These are phyloP conservation scores for Cranoglanis bouderius DNA, from an alignment of 2,113 vertebrate genomes.

Conservation along the genomic window DNA sequence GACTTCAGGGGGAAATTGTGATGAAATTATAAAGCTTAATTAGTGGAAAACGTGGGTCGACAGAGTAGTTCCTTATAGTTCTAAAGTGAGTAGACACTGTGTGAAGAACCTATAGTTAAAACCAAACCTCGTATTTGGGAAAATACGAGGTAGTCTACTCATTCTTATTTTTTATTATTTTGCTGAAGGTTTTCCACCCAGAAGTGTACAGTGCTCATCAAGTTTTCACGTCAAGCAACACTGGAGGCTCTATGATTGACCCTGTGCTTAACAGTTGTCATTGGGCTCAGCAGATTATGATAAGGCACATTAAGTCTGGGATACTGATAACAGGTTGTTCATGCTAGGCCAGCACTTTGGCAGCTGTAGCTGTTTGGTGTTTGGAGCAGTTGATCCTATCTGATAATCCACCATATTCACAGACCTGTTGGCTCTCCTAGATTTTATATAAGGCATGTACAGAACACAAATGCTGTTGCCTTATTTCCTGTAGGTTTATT, in stretches of 20 bases:
- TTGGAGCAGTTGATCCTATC: background rate
- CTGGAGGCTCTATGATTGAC: background rate
- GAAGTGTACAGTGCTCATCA: no score
- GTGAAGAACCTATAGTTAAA: background rate
- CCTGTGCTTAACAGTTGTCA: conserved; percentile 13
- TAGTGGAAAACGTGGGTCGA: background rate
- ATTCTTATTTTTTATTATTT: background rate
- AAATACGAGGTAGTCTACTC: background rate
- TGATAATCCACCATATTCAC: conserved; percentile 22
- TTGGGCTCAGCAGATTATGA: conserved; percentile 9
- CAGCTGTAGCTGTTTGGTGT: conserved; percentile 15
- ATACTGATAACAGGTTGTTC: conserved; percentile 8
- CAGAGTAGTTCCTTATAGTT: background rate
- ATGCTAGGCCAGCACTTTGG: background rate
- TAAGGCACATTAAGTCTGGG: background rate
- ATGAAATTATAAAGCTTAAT: background rate
- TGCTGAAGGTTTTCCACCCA: background rate
- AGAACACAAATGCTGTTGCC: background rate
- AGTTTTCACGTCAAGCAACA: background rate
- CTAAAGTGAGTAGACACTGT: background rate
- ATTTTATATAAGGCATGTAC: background rate
- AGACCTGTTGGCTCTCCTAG: background rate
- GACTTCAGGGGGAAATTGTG: background rate
- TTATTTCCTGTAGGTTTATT: background rate
- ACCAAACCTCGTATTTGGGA: background rate